A percentile compares a stretch with the other conserved stretches of the same genome.
These are phyloP conservation scores for Pharmacophagus antenor DNA, from an alignment of 2,888 invertebrate species.

Conservation along the genomic window DNA sequence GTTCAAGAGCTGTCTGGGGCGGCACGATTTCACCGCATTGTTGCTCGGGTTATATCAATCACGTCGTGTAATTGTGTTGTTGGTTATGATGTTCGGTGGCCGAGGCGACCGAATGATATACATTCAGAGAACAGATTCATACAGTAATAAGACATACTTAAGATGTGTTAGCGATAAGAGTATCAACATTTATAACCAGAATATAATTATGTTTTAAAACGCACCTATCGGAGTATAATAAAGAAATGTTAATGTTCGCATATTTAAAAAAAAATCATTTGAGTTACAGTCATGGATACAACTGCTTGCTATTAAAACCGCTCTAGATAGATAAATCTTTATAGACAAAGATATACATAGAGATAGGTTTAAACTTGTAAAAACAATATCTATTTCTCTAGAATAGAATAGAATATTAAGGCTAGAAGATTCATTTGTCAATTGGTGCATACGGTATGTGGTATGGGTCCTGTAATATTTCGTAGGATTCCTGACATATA, in stretches of 20 bases:
- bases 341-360: no score
- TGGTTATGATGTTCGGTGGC: slow-evolving; percentile 24
- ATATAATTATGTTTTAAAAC: background rate
- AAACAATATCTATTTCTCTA: no score
- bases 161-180: background rate
- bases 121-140: slow-evolving; percentile 3
- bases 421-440: no score
- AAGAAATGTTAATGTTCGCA: background rate
- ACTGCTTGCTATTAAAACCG: no score
- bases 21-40: slow-evolving; percentile 23
- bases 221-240: background rate
- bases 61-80: slow-evolving; percentile 29
- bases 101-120: slow-evolving; percentile 4
- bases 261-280: background rate
- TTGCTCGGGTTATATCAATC: slow-evolving; percentile 29
- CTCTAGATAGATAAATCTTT: no score
- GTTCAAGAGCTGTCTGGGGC: slow-evolving; percentile 27
- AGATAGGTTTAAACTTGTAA: no score
- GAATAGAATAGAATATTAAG: no score
- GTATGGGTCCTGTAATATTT: no score
- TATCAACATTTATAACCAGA: background rate
- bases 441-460: no score
- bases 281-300: no score
- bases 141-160: background rate
- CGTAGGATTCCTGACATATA: slow-evolving; percentile 1